Percentiles rank a stretch among this genome's conserved stretches.
These are phyloP conservation scores for Carassius gibelio DNA, from an alignment of 2,113 vertebrate species.

Conservation along the genomic window DNA sequence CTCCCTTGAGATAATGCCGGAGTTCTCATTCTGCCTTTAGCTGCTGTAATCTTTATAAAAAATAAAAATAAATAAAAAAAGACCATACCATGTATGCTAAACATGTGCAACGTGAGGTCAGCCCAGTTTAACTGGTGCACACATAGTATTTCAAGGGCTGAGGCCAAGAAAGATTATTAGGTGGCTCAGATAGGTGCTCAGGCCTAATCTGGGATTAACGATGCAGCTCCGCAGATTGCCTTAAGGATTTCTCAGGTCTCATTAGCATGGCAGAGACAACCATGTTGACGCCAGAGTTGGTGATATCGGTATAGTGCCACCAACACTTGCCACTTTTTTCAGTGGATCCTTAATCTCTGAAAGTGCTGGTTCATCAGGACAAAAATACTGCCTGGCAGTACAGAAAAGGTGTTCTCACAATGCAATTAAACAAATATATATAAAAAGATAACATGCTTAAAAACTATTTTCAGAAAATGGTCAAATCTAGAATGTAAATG, in stretches of 20 bases:
- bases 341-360: constrained; percentile 20
- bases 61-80: too few relatives aligned
- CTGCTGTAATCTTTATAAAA: neutral
- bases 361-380: constrained; percentile 37
- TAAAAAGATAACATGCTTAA: neutral
- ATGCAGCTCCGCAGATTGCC: constrained; percentile 65
- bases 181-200: constrained; percentile 67
- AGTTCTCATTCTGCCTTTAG: neutral
- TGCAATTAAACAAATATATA: neutral
- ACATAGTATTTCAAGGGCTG: constrained; percentile 49
- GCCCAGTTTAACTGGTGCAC: constrained; percentile 29
- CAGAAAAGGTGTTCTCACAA: neutral
- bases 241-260: constrained; percentile 68
- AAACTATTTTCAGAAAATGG: neutral
- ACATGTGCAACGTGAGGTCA: constrained; percentile 20
- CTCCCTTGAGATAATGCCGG: neutral
- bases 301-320: constrained; percentile 47
- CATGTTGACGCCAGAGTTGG: constrained; percentile 42
- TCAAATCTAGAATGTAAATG: neutral
- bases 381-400: neutral
- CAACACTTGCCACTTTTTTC: constrained; percentile 28
- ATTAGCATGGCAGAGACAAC: constrained; percentile 42
- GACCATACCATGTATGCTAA: neutral
- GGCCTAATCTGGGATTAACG: constrained; percentile 76
- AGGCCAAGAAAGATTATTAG: constrained; percentile 66